Evolutionary conservation across 2,888 invertebrate genomes (phyloP), one percentile per base, ranked within the genome.

Genomic region (Chesias legatella): DNA sequence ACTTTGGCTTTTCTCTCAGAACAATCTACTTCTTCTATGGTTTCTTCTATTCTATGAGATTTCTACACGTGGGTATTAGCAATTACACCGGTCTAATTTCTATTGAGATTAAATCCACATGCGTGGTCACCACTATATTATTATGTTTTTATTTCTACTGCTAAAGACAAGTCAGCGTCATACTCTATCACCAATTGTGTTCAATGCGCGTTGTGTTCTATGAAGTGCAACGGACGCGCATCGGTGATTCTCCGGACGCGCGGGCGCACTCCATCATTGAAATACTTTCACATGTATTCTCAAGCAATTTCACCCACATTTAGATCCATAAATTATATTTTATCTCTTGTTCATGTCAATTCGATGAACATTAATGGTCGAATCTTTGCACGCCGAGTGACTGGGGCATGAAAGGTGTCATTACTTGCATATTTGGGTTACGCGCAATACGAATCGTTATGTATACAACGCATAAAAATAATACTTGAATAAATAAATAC

Each of bases 241-340:
- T 65, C 62, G 62, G 51, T 49, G 58, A 13, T 3, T 28, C 64
- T 53, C 55, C 64, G 65, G 63, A 63, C 67, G 59, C 57, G 45
- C 60, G 45, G 47, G 58, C 65, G 58, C 69, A 60, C 61, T 49
- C 49, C 49, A 47, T 46, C 48, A 48, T 56, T 59, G 41, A 52
- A 67, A 58, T 74, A 79, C 81, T 82, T 83, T 84, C 82, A 78
- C 80, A 74, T 79, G 70, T 60, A 67, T 63, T 60, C 28, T 70
- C 58, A 61, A 53, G 58, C 60, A 74, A 67, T 80, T 79, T 79
- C 73, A 77, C 77, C 78, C 64, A 77, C 67, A 71, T 79, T 60
- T 61, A 43, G 48, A 58, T 59, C 55, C 51, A 60, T 63, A 60
- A 55, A 56, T 51, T 53, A 58, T 35, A 51, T 50, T 47, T 52